Evolutionary conservation across 1,140 invertebrate species (phyloP).

Genomic region (Chlorops oryzae): DNA sequence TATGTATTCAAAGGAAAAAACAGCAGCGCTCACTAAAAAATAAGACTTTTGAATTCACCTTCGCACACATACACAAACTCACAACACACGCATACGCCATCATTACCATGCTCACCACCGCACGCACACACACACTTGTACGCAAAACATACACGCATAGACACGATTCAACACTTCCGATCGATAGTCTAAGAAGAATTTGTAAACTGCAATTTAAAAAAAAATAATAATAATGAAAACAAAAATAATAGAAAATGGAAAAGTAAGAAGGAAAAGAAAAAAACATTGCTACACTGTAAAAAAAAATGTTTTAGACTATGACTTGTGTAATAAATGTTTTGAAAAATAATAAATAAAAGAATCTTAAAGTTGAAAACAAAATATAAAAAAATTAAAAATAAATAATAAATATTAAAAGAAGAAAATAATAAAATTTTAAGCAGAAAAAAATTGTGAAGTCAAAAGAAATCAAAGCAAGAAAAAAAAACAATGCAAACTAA

Average conservation of each 20-base stretch:
- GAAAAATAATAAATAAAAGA: conserved; percentile 2
- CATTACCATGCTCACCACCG: too few species aligned
- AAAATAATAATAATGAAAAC: neutral
- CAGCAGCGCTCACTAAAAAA: too few species aligned
- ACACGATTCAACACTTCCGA: too few species aligned
- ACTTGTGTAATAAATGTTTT: neutral
- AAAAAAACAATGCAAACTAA: conserved; percentile 8
- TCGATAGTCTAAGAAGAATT: too few species aligned
- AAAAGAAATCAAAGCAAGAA: conserved; percentile 7
- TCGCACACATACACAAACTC: too few species aligned
- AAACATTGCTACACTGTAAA: conserved; percentile 2
- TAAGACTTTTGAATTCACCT: too few species aligned
- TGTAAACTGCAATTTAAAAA: neutral
- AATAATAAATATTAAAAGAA: conserved; percentile 10
- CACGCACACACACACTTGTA: too few species aligned
- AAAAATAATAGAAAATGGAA: neutral
- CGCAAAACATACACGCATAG: too few species aligned
- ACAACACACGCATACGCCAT: too few species aligned
- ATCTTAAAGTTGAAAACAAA: conserved; percentile 4
- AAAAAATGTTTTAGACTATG: conserved; percentile 1
- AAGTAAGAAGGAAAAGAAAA: neutral
- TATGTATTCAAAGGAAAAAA: too few species aligned
- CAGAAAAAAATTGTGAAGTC: conserved; percentile 7
- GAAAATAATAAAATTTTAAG: conserved; percentile 18
- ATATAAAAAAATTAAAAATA: conserved; percentile 1